Percentiles rank a stretch among this genome's conserved stretches.
Conservation (phyloP, 2,797 vertebrate genomes). For the Enteromius unitaeniatus region DNA sequence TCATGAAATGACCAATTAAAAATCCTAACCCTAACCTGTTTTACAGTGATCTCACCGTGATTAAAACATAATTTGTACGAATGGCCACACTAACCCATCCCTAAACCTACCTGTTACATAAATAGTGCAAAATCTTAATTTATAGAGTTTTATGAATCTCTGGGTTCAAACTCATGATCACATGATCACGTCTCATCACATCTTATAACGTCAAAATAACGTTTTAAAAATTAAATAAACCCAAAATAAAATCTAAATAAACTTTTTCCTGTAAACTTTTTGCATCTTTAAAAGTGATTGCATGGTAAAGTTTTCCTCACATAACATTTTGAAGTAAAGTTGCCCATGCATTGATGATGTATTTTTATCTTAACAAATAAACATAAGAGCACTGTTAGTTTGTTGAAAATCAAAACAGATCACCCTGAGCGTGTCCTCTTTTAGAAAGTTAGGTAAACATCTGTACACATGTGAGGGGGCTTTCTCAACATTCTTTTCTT, state of each 20-base stretch:
- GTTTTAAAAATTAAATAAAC: not conserved
- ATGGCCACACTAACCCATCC: too few species aligned
- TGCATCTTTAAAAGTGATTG: not conserved
- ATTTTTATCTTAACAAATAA: not conserved
- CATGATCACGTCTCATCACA: too few species aligned
- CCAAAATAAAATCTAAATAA: too few species aligned
- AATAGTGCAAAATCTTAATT: too few species aligned
- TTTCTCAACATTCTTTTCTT: not conserved
- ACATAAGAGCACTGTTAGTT: not conserved
- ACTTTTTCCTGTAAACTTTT: not conserved
- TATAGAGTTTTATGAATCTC: too few species aligned
- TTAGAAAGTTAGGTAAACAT: not conserved
- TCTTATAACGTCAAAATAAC: not conserved
- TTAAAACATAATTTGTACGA: too few species aligned
- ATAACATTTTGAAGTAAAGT: not conserved
- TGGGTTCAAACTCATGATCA: too few species aligned
- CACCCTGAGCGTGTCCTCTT: not conserved
- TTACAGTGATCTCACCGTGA: too few species aligned
- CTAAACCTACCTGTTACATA: too few species aligned
- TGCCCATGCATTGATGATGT: not conserved
- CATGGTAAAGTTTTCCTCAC: not conserved
- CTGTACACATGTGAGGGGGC: not conserved
- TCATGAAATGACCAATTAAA: too few species aligned
- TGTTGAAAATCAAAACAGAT: not conserved
- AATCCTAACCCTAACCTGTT: too few species aligned